Conservation (phyloP, 2,888 invertebrate genomes). For the Omphaloscelis lunosa region DNA sequence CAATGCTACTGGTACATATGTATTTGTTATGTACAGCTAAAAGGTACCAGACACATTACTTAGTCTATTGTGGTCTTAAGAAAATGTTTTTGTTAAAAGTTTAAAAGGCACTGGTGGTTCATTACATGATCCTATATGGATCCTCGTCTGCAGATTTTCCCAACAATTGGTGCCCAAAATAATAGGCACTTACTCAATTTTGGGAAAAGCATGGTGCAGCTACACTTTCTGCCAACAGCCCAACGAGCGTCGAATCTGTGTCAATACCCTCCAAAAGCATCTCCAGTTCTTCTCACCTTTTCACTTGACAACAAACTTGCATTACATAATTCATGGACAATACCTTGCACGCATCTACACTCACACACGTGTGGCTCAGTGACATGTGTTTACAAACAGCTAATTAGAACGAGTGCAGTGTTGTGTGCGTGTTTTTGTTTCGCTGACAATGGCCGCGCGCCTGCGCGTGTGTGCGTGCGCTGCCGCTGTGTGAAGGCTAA, state of each 20-base stretch:
- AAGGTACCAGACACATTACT: conserved; percentile 55
- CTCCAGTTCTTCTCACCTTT: conserved; percentile 49
- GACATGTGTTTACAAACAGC: conserved; percentile 86
- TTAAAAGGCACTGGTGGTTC: neutral
- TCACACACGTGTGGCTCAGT: conserved; percentile 72
- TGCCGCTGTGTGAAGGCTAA: conserved; percentile 65
- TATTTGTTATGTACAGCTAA: conserved; percentile 52
- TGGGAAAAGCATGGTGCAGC: too few species aligned
- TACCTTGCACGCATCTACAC: conserved; percentile 69
- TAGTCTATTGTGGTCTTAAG: conserved; percentile 27
- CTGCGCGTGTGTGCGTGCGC: conserved; percentile 69
- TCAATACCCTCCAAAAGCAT: conserved; percentile 35
- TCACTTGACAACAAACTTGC: conserved; percentile 57
- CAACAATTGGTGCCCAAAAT: neutral
- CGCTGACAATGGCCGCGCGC: conserved; percentile 69
- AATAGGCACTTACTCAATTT: neutral
- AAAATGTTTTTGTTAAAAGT: conserved; percentile 30
- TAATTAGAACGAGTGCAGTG: conserved; percentile 78
- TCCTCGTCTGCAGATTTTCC: neutral
- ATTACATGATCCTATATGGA: neutral
- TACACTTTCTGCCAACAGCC: neutral
- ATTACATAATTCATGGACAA: conserved; percentile 66
- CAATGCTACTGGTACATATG: conserved; percentile 58
- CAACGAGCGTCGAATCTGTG: conserved; percentile 13
- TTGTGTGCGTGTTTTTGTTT: conserved; percentile 80